phyloP scores from a whole-genome alignment of 2,113 vertebrate genomes.

The Cololabis saira region DNA sequence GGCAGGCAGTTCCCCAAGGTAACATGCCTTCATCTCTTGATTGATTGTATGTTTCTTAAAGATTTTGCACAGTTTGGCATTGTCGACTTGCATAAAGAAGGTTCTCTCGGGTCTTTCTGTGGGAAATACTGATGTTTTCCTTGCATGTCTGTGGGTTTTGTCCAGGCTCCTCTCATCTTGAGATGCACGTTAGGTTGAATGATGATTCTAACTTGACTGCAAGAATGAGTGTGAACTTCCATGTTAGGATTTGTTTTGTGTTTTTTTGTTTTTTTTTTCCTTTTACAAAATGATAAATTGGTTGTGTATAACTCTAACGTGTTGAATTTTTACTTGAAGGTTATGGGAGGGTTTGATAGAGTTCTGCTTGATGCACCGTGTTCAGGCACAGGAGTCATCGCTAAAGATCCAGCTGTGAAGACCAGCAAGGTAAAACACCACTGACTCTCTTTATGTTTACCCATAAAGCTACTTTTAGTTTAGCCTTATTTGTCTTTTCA shows the following conservation, averaged over 20 bases:
- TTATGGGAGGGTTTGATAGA: slow-evolving; percentile 94
- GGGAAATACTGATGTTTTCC: too few species aligned
- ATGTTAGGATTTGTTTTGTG: too few species aligned
- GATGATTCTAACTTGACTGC: too few species aligned
- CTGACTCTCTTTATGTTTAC: neutral
- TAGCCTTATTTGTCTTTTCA: neutral
- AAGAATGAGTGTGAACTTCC: too few species aligned
- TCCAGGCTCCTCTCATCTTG: too few species aligned
- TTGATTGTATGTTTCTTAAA: too few species aligned
- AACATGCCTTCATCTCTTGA: neutral
- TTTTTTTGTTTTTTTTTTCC: too few species aligned
- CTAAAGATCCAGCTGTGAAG: slow-evolving; percentile 97
- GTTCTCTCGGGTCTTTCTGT: too few species aligned
- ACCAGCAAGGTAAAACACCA: slow-evolving; percentile 89
- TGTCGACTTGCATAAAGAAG: too few species aligned
- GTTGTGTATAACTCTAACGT: slow-evolving; percentile 1
- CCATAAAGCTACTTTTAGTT: neutral
- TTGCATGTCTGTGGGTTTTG: too few species aligned
- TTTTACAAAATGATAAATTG: neutral
- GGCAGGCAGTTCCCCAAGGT: slow-evolving; percentile 97
- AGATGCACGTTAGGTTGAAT: too few species aligned
- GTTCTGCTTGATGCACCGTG: slow-evolving; percentile 96
- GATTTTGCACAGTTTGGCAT: too few species aligned
- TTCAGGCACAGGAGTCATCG: slow-evolving; percentile 94
- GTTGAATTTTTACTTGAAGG: slow-evolving; percentile 72